A percentile compares a stretch with the other conserved stretches of the same genome.
Conservation (phyloP, 53 echinoderm and acorn worm species). For the Glandiceps talaboti region DNA sequence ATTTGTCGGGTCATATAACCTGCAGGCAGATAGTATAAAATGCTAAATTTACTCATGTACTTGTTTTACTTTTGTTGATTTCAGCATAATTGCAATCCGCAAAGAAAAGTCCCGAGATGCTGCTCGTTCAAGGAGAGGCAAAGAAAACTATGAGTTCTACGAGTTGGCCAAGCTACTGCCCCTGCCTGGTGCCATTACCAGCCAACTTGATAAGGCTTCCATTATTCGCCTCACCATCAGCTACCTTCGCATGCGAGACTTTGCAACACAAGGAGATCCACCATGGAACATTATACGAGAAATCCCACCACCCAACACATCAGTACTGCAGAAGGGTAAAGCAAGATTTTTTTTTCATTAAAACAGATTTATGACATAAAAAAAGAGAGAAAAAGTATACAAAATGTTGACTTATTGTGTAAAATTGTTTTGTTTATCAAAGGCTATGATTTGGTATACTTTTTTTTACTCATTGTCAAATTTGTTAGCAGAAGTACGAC, state of each 20-base stretch:
- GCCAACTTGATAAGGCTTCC: slow-evolving; percentile 98
- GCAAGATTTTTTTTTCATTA: too few relatives aligned
- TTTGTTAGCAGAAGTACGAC: too few relatives aligned
- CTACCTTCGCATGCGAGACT: slow-evolving; percentile 90
- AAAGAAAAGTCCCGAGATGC: slow-evolving; percentile 95
- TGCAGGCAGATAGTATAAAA: too few relatives aligned
- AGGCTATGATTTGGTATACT: too few relatives aligned
- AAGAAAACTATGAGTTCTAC: slow-evolving; percentile 98
- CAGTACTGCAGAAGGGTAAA: not conserved
- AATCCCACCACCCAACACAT: not conserved
- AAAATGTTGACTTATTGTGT: too few relatives aligned
- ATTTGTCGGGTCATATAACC: too few relatives aligned
- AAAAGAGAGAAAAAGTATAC: too few relatives aligned
- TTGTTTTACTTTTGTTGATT: not conserved
- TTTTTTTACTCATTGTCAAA: too few relatives aligned
- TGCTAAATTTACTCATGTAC: too few relatives aligned
- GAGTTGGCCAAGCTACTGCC: slow-evolving; percentile 96
- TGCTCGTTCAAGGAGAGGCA: slow-evolving; percentile 76
- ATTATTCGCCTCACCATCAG: slow-evolving; percentile 96
- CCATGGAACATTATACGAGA: slow-evolving; percentile 52
- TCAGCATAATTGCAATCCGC: slow-evolving; percentile 70
- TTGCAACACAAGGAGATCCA: slow-evolving; percentile 78
- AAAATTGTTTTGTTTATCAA: too few relatives aligned
- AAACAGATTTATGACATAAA: too few relatives aligned
- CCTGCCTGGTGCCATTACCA: slow-evolving; percentile 94